Evolutionary conservation across 2,797 vertebrate genomes (phyloP), one percentile per base, ranked within the genome.

Genomic region (Tadarida brasiliensis): DNA sequence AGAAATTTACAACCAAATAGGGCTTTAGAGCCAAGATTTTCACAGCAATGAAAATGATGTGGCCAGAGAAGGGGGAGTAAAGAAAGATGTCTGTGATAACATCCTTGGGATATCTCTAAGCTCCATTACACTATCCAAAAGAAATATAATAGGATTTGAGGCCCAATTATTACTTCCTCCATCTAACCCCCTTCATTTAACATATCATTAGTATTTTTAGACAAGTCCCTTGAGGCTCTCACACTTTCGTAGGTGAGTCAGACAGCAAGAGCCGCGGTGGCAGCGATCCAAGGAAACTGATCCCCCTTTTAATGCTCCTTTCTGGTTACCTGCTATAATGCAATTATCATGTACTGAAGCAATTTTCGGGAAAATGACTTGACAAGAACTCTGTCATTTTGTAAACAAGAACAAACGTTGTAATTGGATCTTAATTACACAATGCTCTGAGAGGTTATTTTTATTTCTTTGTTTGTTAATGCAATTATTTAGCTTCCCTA

Each of bases 401-500:
- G 19, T 97, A 97, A 97, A 97, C 98, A 86, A 96, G 97, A 97
- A 98, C 98, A 96, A 98, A 98, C 4, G 24, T 96, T 97, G 98
- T 98, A 98, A 99, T 98, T 98, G 98, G 98, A 98, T 98, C 98
- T 99, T 99, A 98, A 98, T 99, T 98, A 98, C 98, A 98, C 96
- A 87, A 97, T 98, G 98, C 98, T 98, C 97, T 17, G 16, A 98
- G 97, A 98, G 98, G 98, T 98, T 99, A 98, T 99, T 99, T 99
- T 99, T 99, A 99, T 99, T 99, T 98, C 98, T 98, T 98, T 98
- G 98, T 98, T 98, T 99, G 99, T 98, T 98, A 98, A 98, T 99
- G 98, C 98, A 99, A 98, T 98, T 99, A 98, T 99, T 98, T 98
- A 98, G 98, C 98, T 99, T 98, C 99, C 99, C 98, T 98, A 99